Base-by-base conservation (phyloP, 2,888 invertebrate genomes). In the Hesperia comma region DNA sequence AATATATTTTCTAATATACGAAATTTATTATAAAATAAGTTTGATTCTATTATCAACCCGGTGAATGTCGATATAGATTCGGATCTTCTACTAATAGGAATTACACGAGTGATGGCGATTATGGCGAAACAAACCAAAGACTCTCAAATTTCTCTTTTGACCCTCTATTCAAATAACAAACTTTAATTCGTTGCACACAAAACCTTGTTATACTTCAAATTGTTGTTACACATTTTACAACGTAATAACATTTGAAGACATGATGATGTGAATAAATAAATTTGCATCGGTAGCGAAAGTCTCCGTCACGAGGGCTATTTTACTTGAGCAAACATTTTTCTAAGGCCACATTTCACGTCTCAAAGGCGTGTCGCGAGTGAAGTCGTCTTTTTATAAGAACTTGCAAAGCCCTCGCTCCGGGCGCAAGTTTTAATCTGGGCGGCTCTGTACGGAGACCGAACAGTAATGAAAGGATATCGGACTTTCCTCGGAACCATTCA, bases 391-490 rank as follows among this genome's bases (percentile, higher is more conserved):
- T 86, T 81, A 80, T 83, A 85, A 81, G 77, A 78, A 79, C 76
- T 77, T 73, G 81, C 78, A 82, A 83, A 87, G 82, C 79, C 77
- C 77, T 75, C 76, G 75, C 78, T 78, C 75, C 79, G 68, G 80
- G 86, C 81, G 79, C 85, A 92, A 92, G 90, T 92, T 92, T 91
- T 92, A 92, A 92, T 92, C 91, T 90, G 82, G 82, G 75, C 79
- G 75, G 83, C 81, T 79, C 79, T 79, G 80, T 75, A 77, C 80
- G 75, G 78, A 79, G 84, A 79, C 85, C 83, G 85, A 80, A 83
- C 85, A 78, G 87, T 92, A 92, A 91, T 92, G 92, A 92, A 92
- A 92, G 91, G 91, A 90, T 91, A 91, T 91, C 90, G 89, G 88
- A 84, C 86, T 89, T 90, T 87, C 86, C 81, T 85, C 84, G 82